Percentiles rank a stretch among this genome's conserved stretches.
Conservation (phyloP, 2,888 invertebrate species). For the Oscheius myriophilus region DNA sequence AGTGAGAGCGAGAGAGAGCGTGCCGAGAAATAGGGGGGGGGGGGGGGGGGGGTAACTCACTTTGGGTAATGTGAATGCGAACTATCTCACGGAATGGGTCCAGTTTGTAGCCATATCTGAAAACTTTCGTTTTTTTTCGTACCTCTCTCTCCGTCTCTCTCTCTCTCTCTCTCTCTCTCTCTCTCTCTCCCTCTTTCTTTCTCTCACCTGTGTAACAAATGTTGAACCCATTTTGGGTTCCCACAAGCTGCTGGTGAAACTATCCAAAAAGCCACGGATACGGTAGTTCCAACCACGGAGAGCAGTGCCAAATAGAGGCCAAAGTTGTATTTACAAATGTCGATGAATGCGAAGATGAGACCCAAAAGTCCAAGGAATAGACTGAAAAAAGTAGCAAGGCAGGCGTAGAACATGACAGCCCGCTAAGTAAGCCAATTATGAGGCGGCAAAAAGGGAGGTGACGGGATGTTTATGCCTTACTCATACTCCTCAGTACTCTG, state of each 20-base stretch:
- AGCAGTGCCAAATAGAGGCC: constrained; percentile 41
- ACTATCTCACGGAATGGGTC: constrained; percentile 19
- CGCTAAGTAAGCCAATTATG: constrained; percentile 24
- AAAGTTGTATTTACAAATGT: constrained; percentile 39
- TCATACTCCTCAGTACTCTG: too few species aligned
- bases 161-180: neutral
- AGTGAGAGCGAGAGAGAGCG: neutral
- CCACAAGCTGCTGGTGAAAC: constrained; percentile 34
- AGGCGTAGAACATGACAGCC: constrained; percentile 40
- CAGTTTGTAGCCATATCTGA: constrained; percentile 23
- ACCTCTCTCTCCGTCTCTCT: neutral
- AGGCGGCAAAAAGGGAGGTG: too few species aligned
- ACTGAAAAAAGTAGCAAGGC: constrained; percentile 36
- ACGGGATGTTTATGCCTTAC: too few species aligned
- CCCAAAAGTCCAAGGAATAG: constrained; percentile 33
- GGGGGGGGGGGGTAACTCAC: neutral
- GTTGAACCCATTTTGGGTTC: constrained; percentile 34
- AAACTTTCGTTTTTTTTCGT: neutral
- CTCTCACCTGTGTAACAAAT: neutral
- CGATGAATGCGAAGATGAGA: constrained; percentile 33
- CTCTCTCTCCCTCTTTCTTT: neutral
- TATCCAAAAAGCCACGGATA: constrained; percentile 45
- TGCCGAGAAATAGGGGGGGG: neutral
- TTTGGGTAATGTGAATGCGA: neutral
- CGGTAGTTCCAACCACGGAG: constrained; percentile 40